Conservation (phyloP, 2,113 vertebrate genomes). For the Onychostoma macrolepis region DNA sequence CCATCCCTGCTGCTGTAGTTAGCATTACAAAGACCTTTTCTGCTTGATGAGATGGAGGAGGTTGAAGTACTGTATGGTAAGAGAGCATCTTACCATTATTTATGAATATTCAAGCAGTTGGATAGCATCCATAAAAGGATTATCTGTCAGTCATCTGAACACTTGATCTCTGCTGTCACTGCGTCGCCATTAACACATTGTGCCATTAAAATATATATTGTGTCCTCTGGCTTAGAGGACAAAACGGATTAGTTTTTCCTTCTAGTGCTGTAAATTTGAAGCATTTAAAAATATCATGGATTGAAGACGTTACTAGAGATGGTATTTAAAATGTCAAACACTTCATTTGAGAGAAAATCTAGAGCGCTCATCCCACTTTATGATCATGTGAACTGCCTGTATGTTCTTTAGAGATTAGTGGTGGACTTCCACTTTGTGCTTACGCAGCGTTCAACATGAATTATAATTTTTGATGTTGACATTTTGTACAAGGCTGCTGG, state of each 20-base stretch:
- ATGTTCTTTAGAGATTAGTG: neutral
- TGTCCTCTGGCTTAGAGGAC: slow-evolving; percentile 47
- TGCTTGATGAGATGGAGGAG: neutral
- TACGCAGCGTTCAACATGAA: neutral
- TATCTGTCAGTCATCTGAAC: slow-evolving; percentile 53
- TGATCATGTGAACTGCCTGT: neutral
- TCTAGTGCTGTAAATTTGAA: neutral
- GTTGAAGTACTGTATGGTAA: no score
- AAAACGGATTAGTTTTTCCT: slow-evolving; percentile 29
- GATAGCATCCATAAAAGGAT: slow-evolving; percentile 51
- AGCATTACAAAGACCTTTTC: slow-evolving; percentile 6
- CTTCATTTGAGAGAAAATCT: slow-evolving; percentile 15
- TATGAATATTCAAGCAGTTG: slow-evolving; percentile 51
- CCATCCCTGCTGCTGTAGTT: neutral
- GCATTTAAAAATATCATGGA: neutral
- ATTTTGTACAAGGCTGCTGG: slow-evolving; percentile 53
- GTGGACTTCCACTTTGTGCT: neutral
- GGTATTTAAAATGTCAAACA: slow-evolving; percentile 23
- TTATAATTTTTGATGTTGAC: slow-evolving; percentile 52
- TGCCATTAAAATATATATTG: slow-evolving; percentile 50
- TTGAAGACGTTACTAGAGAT: neutral
- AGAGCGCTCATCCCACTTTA: neutral
- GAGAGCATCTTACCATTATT: slow-evolving; percentile 53
- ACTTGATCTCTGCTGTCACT: slow-evolving; percentile 29
- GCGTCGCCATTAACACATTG: slow-evolving; percentile 35